Base-by-base conservation (phyloP, 2,888 invertebrate genomes). In the Ferrisia virgata region DNA sequence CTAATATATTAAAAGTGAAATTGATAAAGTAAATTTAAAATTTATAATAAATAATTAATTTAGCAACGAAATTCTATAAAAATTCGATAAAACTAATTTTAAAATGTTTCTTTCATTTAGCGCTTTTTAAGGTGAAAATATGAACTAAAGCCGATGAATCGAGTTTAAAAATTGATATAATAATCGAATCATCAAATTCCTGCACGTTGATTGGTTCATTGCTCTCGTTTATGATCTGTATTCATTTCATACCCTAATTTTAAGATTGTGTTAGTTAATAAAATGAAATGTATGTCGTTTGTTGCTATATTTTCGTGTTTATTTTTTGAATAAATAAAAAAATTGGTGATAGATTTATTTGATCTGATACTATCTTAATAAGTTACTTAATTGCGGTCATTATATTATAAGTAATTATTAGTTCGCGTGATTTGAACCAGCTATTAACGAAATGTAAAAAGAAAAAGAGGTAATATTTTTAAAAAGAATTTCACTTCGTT, bases 281-380 rank as follows among this genome's bases (percentile, higher is more conserved):
- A 76, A 76, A n/a, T 76, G 33, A 36, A 76, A 76, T 36, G 72
- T 76, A 18, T 76, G 72, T 76, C 72, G 72, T 76, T n/a, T 76
- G 72, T 28, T 22, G 8, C 72, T 76, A 36, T 76, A 36, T 18
- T 76, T 76, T 76, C 72, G 72, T 76, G 72, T 76, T 76, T 22
- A 36, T 36, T 76, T 76, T 36, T 64, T 28, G 2, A 25, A 76
- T 36, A 76, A 76, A 36, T 36, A 9, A 33, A 36, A 76, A 36
- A 18, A 36, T 76, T 36, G 18, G 22, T 76, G 72, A 76, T 36
- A 36, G 72, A 76, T 76, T 76, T 76, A 76, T 76, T 76, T 18
- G 9, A 76, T 76, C 13, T 18, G 72, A 76, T 76, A 76, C 9
- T 76, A 76, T 76, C 72, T 76, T 36, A 36, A 36, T 76, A 76